Evolutionary conservation across 2,888 invertebrate genomes (phyloP).

Genomic region (Protonemura montana): DNA sequence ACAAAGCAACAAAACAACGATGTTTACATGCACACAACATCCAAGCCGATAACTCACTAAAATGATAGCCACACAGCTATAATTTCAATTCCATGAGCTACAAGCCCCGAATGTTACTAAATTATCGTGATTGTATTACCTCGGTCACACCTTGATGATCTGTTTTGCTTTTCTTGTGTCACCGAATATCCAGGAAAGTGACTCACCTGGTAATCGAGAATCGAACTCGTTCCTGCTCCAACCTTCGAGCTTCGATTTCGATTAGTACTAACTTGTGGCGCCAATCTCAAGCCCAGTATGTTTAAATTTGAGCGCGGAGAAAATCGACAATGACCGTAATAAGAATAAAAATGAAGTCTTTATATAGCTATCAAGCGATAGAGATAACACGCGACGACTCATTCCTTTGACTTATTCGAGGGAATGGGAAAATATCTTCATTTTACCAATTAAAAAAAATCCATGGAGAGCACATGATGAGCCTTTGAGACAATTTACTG

Average conservation of each 20-base stretch:
- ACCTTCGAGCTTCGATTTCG: not conserved
- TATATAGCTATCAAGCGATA: too few relatives aligned
- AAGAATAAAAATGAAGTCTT: too few relatives aligned
- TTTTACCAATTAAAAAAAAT: too few relatives aligned
- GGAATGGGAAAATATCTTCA: too few relatives aligned
- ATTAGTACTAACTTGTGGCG: not conserved
- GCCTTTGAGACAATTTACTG: too few relatives aligned
- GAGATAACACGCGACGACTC: too few relatives aligned
- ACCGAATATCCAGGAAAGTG: not conserved
- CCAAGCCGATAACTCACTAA: not conserved
- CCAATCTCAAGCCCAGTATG: not conserved
- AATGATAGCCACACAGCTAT: not conserved
- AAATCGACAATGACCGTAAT: too few relatives aligned
- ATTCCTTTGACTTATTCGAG: too few relatives aligned
- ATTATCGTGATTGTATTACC: not conserved
- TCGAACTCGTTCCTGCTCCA: not conserved
- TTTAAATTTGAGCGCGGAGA: too few relatives aligned
- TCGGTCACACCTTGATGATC: constrained; percentile 13
- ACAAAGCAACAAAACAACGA: not conserved
- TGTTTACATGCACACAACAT: not conserved
- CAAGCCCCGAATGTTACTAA: not conserved
- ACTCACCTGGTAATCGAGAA: not conserved
- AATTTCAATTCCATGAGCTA: not conserved
- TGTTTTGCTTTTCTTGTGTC: constrained; percentile 15
- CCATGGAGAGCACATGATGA: too few relatives aligned